A percentile compares a stretch with the other conserved stretches of the same genome.
These are phyloP conservation scores for Ceratosolen fusciceps DNA, from an alignment of 1,140 invertebrate genomes.

Conservation along the genomic window DNA sequence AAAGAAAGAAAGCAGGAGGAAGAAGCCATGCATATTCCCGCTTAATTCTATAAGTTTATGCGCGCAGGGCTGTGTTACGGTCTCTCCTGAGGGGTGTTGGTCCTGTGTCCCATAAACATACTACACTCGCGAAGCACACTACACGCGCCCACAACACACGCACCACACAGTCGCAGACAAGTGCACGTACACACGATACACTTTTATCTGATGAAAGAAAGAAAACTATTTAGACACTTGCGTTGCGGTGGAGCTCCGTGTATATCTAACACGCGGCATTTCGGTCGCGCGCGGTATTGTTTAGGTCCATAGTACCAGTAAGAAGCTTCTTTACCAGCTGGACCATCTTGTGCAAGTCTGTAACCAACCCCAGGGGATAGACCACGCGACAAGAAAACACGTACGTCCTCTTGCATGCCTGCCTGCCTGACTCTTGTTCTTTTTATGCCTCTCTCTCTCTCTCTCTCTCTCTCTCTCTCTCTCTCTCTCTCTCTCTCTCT, in stretches of 20 bases:
- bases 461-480: conserved; percentile 18
- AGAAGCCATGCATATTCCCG: conserved; percentile 24
- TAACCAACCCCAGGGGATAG: conserved; percentile 86
- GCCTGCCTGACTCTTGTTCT: conserved; percentile 16
- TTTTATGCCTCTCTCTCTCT: background rate
- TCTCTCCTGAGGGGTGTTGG: conserved; percentile 30
- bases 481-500: conserved; percentile 3
- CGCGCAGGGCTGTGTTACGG: background rate
- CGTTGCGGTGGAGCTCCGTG: background rate
- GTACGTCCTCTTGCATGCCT: conserved; percentile 70
- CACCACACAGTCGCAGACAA: background rate
- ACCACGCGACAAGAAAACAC: conserved; percentile 80
- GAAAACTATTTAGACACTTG: background rate
- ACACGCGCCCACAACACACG: background rate
- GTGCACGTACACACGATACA: background rate
- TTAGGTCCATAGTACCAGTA: conserved; percentile 95
- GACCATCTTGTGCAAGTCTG: conserved; percentile 96
- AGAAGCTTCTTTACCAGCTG: conserved; percentile 95
- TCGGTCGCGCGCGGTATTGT: conserved; percentile 25
- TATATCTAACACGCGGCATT: conserved; percentile 37
- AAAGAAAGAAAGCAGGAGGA: background rate
- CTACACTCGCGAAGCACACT: background rate
- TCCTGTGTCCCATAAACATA: background rate
- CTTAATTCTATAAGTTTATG: conserved; percentile 31
- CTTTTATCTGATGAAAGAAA: background rate